Evolutionary conservation across 2,113 vertebrate species (phyloP), one percentile per base, ranked within the genome.

Genomic region (Sus scrofa): DNA sequence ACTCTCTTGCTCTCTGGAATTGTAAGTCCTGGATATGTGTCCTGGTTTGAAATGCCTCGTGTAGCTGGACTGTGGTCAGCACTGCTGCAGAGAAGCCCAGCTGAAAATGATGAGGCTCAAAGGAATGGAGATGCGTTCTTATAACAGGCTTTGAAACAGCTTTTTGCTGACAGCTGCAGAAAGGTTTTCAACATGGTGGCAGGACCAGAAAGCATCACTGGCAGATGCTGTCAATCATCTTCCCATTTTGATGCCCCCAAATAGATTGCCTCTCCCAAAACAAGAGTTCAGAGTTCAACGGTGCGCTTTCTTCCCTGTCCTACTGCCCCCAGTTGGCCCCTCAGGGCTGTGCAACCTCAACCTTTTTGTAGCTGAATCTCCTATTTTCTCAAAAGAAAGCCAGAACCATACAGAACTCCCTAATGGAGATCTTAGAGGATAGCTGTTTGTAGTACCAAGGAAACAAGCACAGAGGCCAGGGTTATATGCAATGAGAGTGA

Each of bases 11-110:
- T 14, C 67, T 88, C 85, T 62, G 39, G 50, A 68, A 70, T 32
- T 39, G 6, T n/a, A 39, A 10, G 16, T 14, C n/a, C 34, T 18
- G 34, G 30, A 5, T 7, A 0, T 24, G 54, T 1, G 20, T 62
- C n/a, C 52, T 86, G 30, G 2, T 19, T 86, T 65, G 62, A 86
- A 75, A 89, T 65, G n/a, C 24, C 30, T 62, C 67, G 30, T 24
- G 19, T n/a, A 7, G 6, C 30, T 70, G 83, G 26, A 15, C 12
- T 68, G 24, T 65, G 15, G 39, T 77, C 50, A 62, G n/a, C 19
- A 22, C 3, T 15, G n/a, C 52, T 22, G 24, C 5, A 6, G 71
- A 30, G 27, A 62, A 34, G 19, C 37, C n/a, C 52, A 70, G 37
- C 7, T n/a, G 19, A 68, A 86, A 62, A 82, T 26, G 39, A 16